phyloP scores from a whole-genome alignment of 2,113 vertebrate species.

The Cranoglanis bouderius region DNA sequence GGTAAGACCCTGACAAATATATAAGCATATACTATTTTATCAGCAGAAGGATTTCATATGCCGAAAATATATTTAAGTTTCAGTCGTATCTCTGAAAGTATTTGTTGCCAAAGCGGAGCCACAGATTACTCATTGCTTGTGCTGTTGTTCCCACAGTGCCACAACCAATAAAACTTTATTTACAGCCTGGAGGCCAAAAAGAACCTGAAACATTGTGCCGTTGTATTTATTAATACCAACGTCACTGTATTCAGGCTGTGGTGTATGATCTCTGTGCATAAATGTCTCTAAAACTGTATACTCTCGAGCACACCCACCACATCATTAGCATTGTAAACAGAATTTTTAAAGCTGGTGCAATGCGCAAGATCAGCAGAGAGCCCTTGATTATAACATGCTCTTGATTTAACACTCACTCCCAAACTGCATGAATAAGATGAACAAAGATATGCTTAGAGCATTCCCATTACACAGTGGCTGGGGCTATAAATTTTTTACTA shows the following conservation, averaged over 20 bases:
- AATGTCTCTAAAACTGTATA: conserved; percentile 25
- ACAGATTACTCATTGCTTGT: conserved; percentile 31
- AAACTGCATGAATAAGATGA: background rate
- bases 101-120: conserved; percentile 4
- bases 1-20: conserved; percentile 68
- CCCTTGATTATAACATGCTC: background rate
- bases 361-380: conserved; percentile 42
- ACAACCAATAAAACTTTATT: conserved; percentile 41
- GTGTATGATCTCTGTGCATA: conserved; percentile 30
- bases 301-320: conserved; percentile 50
- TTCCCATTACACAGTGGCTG: background rate
- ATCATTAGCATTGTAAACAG: conserved; percentile 63
- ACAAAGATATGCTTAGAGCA: background rate
- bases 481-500: background rate
- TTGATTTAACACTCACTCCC: background rate
- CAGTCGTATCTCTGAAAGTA: background rate
- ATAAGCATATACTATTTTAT: background rate
- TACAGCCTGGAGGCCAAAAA: conserved; percentile 30
- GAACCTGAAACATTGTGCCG: background rate
- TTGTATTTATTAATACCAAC: conserved; percentile 25
- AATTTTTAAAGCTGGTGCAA: conserved; percentile 62
- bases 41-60: background rate
- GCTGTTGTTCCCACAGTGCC: conserved; percentile 18
- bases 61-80: background rate
- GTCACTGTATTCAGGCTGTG: conserved; percentile 37